These are phyloP conservation scores for Miniopterus natalensis DNA, from an alignment of 2,113 vertebrate species.

Conservation along the genomic window DNA sequence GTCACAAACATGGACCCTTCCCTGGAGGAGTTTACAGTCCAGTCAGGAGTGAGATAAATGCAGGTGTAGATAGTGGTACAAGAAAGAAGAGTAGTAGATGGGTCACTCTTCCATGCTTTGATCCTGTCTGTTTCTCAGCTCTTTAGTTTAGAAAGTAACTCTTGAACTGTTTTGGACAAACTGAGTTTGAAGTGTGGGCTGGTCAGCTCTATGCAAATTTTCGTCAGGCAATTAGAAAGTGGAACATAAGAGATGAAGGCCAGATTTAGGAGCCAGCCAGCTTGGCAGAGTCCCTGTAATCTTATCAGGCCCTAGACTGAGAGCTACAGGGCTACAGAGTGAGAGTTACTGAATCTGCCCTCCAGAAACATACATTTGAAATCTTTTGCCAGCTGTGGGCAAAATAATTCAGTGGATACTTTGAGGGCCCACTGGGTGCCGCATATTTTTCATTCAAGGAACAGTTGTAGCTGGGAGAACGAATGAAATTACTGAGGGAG, in stretches of 20 bases:
- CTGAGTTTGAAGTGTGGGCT: slow-evolving; percentile 10
- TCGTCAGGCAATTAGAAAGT: neutral
- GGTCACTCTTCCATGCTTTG: neutral
- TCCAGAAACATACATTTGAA: neutral
- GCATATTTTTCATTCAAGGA: neutral
- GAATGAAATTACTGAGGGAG: slow-evolving; percentile 29
- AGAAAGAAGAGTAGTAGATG: slow-evolving; percentile 43
- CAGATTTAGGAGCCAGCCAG: neutral
- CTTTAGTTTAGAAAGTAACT: neutral
- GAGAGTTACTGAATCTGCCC: neutral
- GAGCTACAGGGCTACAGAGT: neutral
- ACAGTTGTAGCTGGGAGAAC: neutral
- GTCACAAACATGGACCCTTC: neutral
- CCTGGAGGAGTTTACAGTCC: neutral
- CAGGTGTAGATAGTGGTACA: neutral
- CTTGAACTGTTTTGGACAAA: slow-evolving; percentile 50
- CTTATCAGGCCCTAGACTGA: neutral
- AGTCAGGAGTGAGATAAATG: neutral
- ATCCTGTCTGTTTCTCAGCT: neutral
- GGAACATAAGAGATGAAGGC: neutral
- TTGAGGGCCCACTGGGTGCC: neutral
- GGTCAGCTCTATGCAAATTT: neutral
- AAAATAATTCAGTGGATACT: neutral
- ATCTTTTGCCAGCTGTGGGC: neutral
- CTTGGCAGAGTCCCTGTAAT: neutral